phyloP scores from a whole-genome alignment of 1,140 invertebrate species.

The Pogonomyrmex barbatus region DNA sequence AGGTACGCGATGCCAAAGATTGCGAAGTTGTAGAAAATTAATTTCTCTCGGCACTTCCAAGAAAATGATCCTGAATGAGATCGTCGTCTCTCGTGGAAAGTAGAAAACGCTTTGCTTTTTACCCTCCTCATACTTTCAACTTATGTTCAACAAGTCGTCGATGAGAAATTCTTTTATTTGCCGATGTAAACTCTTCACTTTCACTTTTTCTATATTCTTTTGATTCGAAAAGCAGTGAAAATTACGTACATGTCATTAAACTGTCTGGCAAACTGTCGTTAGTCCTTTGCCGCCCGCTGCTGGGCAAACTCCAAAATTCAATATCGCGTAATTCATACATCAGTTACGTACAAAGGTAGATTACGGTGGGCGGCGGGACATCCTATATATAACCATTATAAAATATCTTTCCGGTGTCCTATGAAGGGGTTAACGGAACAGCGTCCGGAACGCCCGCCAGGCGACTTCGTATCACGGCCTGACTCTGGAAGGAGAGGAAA shows the following conservation, averaged over 20 bases:
- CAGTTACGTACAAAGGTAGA: background rate
- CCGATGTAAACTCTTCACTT: background rate
- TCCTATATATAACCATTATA: background rate
- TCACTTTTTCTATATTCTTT: background rate
- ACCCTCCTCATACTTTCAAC: background rate
- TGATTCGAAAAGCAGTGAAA: background rate
- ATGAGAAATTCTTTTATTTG: background rate
- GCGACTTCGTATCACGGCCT: background rate
- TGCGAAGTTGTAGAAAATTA: constrained; percentile 6
- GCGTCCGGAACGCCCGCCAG: constrained; percentile 12
- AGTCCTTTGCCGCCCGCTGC: background rate
- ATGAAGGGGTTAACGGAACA: constrained; percentile 40
- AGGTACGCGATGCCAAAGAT: background rate
- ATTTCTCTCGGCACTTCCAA: constrained; percentile 10
- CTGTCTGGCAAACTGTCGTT: background rate
- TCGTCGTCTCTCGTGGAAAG: constrained; percentile 4
- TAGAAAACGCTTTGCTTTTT: constrained; percentile 10
- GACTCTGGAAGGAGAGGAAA: constrained; percentile 78
- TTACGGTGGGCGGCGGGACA: background rate
- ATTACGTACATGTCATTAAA: background rate
- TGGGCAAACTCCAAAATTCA: background rate
- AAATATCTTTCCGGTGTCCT: constrained; percentile 30
- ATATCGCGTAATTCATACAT: background rate
- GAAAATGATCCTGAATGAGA: constrained; percentile 6
- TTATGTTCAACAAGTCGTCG: constrained; percentile 18